These are phyloP conservation scores for Leptura quadrifasciata DNA, from an alignment of 2,888 invertebrate genomes.

Conservation along the genomic window DNA sequence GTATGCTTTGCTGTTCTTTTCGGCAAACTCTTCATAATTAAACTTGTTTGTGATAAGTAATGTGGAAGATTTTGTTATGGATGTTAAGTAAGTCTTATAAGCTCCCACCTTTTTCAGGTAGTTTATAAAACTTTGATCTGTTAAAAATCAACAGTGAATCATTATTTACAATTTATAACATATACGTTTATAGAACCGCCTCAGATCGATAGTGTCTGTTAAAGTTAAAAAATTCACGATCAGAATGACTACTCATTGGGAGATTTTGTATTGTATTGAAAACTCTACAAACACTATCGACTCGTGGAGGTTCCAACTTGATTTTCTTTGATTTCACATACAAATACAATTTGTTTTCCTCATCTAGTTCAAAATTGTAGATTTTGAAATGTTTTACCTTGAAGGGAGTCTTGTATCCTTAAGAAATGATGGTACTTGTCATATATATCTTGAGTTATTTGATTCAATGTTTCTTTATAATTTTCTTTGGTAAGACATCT, in stretches of 20 bases:
- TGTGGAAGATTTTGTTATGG: conserved; percentile 63
- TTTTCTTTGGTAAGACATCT: conserved; percentile 63
- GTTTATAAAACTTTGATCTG: conserved; percentile 57
- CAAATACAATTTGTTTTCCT: too few relatives aligned
- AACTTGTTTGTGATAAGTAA: conserved; percentile 61
- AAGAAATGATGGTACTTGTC: conserved; percentile 63
- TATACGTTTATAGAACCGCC: too few relatives aligned
- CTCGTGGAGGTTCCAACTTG: too few relatives aligned
- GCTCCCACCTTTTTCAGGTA: conserved; percentile 60
- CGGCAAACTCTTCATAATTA: conserved; percentile 48
- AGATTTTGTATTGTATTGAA: too few relatives aligned
- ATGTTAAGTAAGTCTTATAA: conserved; percentile 64
- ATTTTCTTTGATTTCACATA: too few relatives aligned
- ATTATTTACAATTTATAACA: neutral
- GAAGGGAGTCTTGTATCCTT: conserved; percentile 56
- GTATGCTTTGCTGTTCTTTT: conserved; percentile 54
- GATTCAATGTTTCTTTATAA: conserved; percentile 64
- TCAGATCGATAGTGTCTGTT: too few relatives aligned
- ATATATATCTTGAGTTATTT: conserved; percentile 65
- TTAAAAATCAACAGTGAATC: conserved; percentile 23
- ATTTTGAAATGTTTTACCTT: conserved; percentile 15
- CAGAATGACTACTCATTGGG: too few relatives aligned
- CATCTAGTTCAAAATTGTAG: too few relatives aligned
- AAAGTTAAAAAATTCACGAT: too few relatives aligned
- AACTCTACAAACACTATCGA: too few relatives aligned